Conservation (phyloP, 2,888 invertebrate genomes). For the Tenthredo amoena region DNA sequence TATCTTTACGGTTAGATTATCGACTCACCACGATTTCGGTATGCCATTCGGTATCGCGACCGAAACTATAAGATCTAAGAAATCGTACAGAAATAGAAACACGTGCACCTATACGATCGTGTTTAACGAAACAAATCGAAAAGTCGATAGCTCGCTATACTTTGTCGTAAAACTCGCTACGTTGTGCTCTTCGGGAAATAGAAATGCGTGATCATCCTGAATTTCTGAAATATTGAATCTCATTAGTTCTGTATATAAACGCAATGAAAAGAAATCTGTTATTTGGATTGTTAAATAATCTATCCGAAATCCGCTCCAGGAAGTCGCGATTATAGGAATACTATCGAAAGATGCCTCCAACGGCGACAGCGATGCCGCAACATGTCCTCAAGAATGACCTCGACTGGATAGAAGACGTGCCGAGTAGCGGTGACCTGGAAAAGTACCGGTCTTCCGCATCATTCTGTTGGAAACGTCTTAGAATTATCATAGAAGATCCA, state of each 20-base stretch:
- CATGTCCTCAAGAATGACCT: constrained; percentile 60
- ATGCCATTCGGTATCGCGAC: neutral
- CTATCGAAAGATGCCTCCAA: constrained; percentile 19
- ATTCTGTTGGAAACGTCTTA: constrained; percentile 81
- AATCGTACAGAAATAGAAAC: neutral
- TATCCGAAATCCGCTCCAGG: neutral
- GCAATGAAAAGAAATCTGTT: too few species aligned
- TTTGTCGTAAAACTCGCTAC: too few species aligned
- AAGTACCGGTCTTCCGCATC: constrained; percentile 79
- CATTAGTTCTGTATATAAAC: too few species aligned
- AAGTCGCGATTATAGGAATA: neutral
- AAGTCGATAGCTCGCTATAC: too few species aligned
- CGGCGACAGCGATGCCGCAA: neutral
- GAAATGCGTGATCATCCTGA: too few species aligned
- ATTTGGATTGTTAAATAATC: too few species aligned
- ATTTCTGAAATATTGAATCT: too few species aligned
- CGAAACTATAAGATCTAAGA: neutral
- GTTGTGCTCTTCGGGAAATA: too few species aligned
- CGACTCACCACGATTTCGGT: neutral
- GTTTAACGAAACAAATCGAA: too few species aligned
- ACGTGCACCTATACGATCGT: neutral
- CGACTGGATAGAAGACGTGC: constrained; percentile 69
- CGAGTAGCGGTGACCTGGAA: constrained; percentile 78
- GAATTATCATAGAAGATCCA: constrained; percentile 80
- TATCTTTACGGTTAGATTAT: neutral